Conservation (phyloP, 2,888 invertebrate species). For the Andricus curvator region DNA sequence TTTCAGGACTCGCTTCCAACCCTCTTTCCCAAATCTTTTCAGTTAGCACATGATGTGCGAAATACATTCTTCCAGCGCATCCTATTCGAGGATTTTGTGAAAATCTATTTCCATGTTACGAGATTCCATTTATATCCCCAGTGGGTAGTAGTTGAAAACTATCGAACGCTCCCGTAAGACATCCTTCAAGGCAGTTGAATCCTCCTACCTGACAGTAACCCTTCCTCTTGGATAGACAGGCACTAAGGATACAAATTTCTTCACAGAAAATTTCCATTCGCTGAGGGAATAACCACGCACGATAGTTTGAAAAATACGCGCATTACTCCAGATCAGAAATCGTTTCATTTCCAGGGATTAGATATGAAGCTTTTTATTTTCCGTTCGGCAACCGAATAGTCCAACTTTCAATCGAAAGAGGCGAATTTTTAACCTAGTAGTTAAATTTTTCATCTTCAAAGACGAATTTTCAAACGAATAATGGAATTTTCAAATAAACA, state of each 20-base stretch:
- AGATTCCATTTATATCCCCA: conserved; percentile 29
- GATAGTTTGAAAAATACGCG: background rate
- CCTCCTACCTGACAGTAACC: background rate
- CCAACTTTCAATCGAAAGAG: no score
- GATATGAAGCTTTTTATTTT: background rate
- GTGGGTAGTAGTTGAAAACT: conserved; percentile 12
- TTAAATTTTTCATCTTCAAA: no score
- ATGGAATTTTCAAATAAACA: no score
- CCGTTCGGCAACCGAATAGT: no score
- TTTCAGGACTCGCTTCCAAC: background rate
- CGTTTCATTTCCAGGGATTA: background rate
- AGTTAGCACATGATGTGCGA: background rate
- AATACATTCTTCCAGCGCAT: background rate
- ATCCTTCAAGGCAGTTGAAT: conserved; percentile 8
- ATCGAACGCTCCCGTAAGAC: background rate
- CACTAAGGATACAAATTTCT: background rate
- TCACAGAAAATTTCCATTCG: background rate
- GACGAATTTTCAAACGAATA: no score
- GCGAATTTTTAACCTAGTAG: no score
- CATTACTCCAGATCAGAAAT: background rate
- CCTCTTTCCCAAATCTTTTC: background rate
- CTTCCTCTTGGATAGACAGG: background rate
- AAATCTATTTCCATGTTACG: conserved; percentile 20
- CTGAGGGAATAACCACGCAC: background rate
- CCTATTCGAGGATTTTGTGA: background rate